Evolutionary conservation across 2,888 invertebrate genomes (phyloP).

Genomic region (Hypercompe scribonia): DNA sequence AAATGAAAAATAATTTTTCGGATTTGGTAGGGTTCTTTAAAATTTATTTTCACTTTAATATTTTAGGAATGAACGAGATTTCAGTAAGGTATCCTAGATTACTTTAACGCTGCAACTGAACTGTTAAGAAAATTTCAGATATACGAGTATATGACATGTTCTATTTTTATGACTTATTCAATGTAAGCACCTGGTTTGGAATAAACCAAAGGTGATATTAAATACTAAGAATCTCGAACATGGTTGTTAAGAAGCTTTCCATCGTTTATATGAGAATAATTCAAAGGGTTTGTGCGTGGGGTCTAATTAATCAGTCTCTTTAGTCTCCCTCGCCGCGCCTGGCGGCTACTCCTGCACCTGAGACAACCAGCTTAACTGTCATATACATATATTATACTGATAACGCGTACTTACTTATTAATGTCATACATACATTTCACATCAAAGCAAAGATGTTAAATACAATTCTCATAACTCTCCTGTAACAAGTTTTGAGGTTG

Average conservation of each 20-base stretch:
- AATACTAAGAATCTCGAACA: conserved; percentile 61
- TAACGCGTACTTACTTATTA: conserved; percentile 53
- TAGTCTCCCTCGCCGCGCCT: conserved; percentile 55
- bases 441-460: neutral
- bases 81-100: too few relatives aligned
- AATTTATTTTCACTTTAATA: too few relatives aligned
- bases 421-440: neutral
- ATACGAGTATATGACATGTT: neutral
- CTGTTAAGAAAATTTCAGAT: too few relatives aligned
- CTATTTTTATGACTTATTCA: neutral
- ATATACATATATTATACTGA: conserved; percentile 47
- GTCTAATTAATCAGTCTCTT: conserved; percentile 74
- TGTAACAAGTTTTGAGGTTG: neutral
- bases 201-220: conserved; percentile 59
- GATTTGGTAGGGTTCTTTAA: too few relatives aligned
- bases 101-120: too few relatives aligned
- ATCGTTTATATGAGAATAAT: conserved; percentile 70
- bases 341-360: conserved; percentile 62
- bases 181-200: neutral
- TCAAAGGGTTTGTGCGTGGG: conserved; percentile 69
- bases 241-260: conserved; percentile 71
- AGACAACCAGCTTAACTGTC: conserved; percentile 53
- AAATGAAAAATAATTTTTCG: too few relatives aligned
- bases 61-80: too few relatives aligned
- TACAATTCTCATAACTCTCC: neutral